Evolutionary conservation across 1,140 invertebrate species (phyloP), one percentile per base, ranked within the genome.

Genomic region (Drosophila biarmipes): DNA sequence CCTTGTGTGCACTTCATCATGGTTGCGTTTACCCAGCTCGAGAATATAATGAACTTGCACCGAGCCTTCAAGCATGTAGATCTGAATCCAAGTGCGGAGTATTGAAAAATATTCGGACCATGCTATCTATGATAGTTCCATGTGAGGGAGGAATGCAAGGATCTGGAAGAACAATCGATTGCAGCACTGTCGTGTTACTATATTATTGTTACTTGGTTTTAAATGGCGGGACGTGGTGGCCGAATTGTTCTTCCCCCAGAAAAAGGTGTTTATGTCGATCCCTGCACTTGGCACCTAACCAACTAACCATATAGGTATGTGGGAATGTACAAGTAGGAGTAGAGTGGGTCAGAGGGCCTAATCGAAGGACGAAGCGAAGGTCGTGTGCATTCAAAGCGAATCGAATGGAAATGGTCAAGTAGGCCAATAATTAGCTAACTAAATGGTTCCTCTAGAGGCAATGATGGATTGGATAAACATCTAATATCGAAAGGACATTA

Each of bases 111-210:
- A 24, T 24, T 24, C 29, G 5, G 48, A 31, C 29, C 43, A 35
- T 63, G 15, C 52, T 27, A 29, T 14, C 14, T 11, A n/a, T 42
- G 35, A 21, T n/a, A 54, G 19, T 15, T 54, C 7, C 8, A 21
- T 42, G 15, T 45, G 49, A 35, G 58, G 27, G 38, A 51, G 51
- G 43, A 77, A 62, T 43, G 49, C 67, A 59, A 51, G 53, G 59
- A 42, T 62, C 73, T 86, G 80, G 77, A 80, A 80, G 80, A 86
- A 68, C 61, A 54, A 68, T 74, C 75, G 56, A 82, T 68, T 53
- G 63, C 34, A 27, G 21, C 45, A 46, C 8, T 46, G 45, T 11
- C 40, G 4, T 27, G 8, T n/a, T n/a, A 27, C 0, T 24, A 21
- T 14, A 24, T 57, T n/a, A 19, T 56, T 59, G 11, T 24, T 37